Conservation (phyloP, 2,113 vertebrate genomes). For the Lagopus muta region DNA sequence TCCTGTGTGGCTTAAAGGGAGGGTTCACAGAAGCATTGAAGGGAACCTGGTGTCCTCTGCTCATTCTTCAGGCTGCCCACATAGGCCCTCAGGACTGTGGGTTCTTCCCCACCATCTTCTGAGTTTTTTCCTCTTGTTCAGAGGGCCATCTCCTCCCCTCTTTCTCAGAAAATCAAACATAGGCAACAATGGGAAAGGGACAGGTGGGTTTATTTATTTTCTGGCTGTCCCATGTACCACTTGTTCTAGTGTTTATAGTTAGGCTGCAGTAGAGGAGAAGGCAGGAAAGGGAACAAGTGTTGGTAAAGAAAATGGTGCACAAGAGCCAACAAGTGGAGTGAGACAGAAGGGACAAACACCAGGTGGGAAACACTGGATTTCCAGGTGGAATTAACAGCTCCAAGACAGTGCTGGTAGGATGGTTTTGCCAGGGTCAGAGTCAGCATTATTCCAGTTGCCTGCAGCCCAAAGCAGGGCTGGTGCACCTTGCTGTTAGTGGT, state of each 20-base stretch:
- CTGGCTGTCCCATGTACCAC: accelerated
- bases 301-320: neutral
- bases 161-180: neutral
- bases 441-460: neutral
- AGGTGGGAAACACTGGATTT: neutral
- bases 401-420: neutral
- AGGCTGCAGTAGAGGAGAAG: neutral
- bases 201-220: neutral
- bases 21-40: neutral
- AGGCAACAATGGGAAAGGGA: neutral
- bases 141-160: neutral
- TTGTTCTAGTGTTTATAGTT: neutral
- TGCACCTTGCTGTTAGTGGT: accelerated
- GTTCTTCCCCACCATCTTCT: neutral
- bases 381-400: neutral
- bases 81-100: no score
- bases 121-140: neutral
- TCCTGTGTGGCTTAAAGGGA: neutral
- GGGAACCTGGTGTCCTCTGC: accelerated
- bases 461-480: neutral
- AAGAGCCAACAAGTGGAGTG: neutral
- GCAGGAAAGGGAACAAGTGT: neutral
- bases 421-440: neutral
- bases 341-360: neutral
- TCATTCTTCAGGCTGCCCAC: neutral